Conservation (phyloP, 2,888 invertebrate genomes). For the Frankliniella intonsa region DNA sequence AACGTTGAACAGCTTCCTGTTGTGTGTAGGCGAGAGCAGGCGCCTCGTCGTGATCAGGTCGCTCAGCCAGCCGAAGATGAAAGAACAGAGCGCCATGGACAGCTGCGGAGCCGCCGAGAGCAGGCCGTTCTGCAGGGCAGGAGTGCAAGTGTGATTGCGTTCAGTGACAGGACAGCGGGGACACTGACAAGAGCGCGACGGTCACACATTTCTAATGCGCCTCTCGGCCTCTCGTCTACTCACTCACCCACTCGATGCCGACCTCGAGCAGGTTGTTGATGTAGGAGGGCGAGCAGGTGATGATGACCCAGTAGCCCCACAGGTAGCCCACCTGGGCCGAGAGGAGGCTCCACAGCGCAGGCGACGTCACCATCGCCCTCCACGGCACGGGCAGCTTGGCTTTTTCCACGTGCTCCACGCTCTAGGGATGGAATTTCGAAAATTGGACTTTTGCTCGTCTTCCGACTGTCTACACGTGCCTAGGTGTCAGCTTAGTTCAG, state of each 20-base stretch:
- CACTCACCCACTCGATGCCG: constrained; percentile 1
- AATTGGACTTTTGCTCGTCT: too few relatives aligned
- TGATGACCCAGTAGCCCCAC: constrained; percentile 13
- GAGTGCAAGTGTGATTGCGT: neutral
- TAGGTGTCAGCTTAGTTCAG: too few relatives aligned
- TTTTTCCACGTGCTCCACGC: too few relatives aligned
- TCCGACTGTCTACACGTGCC: too few relatives aligned
- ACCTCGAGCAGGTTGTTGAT: neutral
- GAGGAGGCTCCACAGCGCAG: neutral
- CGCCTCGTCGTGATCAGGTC: neutral
- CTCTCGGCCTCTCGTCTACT: neutral
- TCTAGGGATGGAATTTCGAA: too few relatives aligned
- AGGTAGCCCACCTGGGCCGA: neutral
- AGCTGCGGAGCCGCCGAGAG: neutral
- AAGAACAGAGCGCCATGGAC: neutral
- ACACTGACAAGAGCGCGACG: too few relatives aligned
- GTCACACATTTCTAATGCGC: neutral
- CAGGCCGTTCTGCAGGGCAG: neutral
- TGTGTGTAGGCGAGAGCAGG: neutral
- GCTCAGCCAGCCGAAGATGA: neutral
- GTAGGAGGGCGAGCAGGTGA: neutral
- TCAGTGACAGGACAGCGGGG: neutral
- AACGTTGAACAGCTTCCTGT: neutral
- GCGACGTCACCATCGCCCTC: neutral
- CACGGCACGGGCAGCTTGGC: neutral